phyloP scores from a whole-genome alignment of 2,888 invertebrate genomes.

The Tanypteryx hageni region DNA sequence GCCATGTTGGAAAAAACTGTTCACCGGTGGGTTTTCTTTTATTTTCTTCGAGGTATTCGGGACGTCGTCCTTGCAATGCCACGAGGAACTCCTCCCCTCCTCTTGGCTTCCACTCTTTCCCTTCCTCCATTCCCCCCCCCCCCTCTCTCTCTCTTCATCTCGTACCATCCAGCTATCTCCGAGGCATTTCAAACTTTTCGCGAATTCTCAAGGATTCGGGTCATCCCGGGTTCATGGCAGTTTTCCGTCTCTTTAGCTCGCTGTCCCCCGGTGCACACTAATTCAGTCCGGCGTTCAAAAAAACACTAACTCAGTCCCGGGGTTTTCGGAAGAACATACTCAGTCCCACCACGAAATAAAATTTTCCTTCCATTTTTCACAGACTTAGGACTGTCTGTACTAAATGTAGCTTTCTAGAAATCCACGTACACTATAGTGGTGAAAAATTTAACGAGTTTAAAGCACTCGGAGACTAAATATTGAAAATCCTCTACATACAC shows the following conservation, averaged over 20 bases:
- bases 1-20: slow-evolving; percentile 49
- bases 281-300: too few species aligned
- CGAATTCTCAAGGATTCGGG: slow-evolving; percentile 63
- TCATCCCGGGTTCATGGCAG: slow-evolving; percentile 43
- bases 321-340: too few species aligned
- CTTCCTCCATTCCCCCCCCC: neutral
- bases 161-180: neutral
- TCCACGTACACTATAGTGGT: too few species aligned
- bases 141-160: slow-evolving; percentile 5
- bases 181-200: slow-evolving; percentile 54
- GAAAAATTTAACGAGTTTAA: too few species aligned
- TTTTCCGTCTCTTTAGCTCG: slow-evolving; percentile 17
- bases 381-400: too few species aligned
- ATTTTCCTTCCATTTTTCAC: too few species aligned
- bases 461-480: too few species aligned
- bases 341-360: too few species aligned
- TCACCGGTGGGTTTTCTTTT: slow-evolving; percentile 33
- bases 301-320: too few species aligned
- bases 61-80: slow-evolving; percentile 63
- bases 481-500: too few species aligned
- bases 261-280: neutral
- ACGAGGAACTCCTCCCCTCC: slow-evolving; percentile 14
- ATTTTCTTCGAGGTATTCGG: slow-evolving; percentile 61
- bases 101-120: neutral
- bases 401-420: too few species aligned